Evolutionary conservation across 1,140 invertebrate genomes (phyloP).

Genomic region (Drosophila santomea): DNA sequence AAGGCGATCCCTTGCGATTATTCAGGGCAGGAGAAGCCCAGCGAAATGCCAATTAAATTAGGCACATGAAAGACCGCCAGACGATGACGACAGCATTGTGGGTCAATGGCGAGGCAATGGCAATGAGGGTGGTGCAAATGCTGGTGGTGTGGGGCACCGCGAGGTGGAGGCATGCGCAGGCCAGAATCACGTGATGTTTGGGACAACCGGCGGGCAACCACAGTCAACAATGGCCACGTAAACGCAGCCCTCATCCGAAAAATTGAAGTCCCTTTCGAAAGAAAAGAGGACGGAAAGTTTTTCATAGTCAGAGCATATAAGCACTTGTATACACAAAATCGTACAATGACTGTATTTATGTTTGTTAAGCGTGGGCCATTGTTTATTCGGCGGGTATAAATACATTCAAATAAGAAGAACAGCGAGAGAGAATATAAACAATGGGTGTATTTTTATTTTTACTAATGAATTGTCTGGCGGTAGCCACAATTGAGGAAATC

Average conservation of each 20-base stretch:
- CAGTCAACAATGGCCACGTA: constrained; percentile 62
- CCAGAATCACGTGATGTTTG: constrained; percentile 71
- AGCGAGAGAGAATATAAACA: constrained; percentile 27
- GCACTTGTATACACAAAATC: constrained; percentile 55
- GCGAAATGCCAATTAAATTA: constrained; percentile 56
- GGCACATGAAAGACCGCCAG: constrained; percentile 26
- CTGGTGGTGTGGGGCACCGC: background rate
- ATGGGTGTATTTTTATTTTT: constrained; percentile 34
- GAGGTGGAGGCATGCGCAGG: constrained; percentile 55
- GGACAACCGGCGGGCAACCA: constrained; percentile 34
- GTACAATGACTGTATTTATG: constrained; percentile 55
- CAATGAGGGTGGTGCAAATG: constrained; percentile 7
- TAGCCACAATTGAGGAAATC: constrained; percentile 38
- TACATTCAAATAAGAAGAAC: background rate
- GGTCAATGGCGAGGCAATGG: constrained; percentile 54
- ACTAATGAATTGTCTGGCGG: constrained; percentile 7
- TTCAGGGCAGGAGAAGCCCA: background rate
- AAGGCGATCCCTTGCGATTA: constrained; percentile 4
- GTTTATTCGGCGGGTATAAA: constrained; percentile 17
- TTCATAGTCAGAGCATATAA: constrained; percentile 5
- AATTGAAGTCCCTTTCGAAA: background rate
- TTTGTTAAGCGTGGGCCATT: constrained; percentile 53
- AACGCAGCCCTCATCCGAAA: constrained; percentile 37
- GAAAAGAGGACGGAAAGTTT: background rate
- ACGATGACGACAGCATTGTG: constrained; percentile 47